Evolutionary conservation across 2,888 invertebrate genomes (phyloP).

Genomic region (Anaspis maculata): DNA sequence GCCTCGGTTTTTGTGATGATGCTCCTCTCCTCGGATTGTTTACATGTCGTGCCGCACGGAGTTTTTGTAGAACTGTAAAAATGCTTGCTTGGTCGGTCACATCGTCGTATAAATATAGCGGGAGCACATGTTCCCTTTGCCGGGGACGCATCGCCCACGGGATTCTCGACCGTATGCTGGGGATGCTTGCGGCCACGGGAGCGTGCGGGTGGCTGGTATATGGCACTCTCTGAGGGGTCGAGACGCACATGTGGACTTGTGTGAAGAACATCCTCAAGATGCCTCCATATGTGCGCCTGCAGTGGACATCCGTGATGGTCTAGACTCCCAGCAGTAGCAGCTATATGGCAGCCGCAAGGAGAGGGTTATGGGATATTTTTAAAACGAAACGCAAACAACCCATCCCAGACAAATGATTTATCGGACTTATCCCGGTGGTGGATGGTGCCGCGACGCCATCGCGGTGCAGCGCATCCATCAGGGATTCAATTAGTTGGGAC

Average conservation of each 20-base stretch:
- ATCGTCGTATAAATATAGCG: conserved; percentile 30
- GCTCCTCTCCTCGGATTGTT: no score
- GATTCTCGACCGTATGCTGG: conserved; percentile 16
- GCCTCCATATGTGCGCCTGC: conserved; percentile 23
- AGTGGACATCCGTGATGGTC: conserved; percentile 32
- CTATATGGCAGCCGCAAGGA: no score
- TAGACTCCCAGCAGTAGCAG: no score
- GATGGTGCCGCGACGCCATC: no score
- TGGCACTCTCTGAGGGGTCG: no score
- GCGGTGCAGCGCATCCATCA: no score
- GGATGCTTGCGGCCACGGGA: conserved; percentile 10
- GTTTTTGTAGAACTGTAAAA: conserved; percentile 28
- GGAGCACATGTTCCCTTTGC: conserved; percentile 28
- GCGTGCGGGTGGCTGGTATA: no score
- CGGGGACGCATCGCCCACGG: conserved; percentile 3
- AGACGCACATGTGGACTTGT: conserved; percentile 35
- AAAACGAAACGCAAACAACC: conserved; percentile 19
- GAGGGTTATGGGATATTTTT: conserved; percentile 36
- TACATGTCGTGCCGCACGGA: conserved; percentile 23
- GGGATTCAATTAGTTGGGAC: no score
- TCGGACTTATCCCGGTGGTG: conserved; percentile 19
- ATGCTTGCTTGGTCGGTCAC: conserved; percentile 31
- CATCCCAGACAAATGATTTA: conserved; percentile 23
- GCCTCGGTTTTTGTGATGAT: no score
- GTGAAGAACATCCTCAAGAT: conserved; percentile 38